Evolutionary conservation across 2,888 invertebrate species (phyloP).

Genomic region (Pheosia gnoma): DNA sequence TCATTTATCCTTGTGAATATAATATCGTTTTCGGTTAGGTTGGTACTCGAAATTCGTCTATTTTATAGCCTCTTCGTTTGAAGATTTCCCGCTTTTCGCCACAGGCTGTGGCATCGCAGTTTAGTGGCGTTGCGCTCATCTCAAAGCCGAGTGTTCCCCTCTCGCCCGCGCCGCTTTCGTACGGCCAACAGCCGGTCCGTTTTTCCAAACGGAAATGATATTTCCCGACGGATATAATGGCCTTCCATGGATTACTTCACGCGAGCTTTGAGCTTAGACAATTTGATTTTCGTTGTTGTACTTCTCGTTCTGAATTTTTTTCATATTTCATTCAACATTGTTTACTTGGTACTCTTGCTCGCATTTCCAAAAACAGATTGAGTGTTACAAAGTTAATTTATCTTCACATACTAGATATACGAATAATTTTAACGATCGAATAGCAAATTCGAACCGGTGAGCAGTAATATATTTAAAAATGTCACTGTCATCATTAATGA

Average conservation of each 20-base stretch:
- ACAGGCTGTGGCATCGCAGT: not conserved
- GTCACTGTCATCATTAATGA: too few species aligned
- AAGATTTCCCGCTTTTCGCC: not conserved
- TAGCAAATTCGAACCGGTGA: too few species aligned
- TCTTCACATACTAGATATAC: too few species aligned
- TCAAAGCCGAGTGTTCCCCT: slow-evolving; percentile 36
- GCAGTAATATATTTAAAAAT: too few species aligned
- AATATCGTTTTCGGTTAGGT: too few species aligned
- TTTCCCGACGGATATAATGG: slow-evolving; percentile 78
- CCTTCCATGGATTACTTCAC: slow-evolving; percentile 72
- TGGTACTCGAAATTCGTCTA: not conserved
- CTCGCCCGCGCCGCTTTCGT: slow-evolving; percentile 50
- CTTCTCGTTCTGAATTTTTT: not conserved
- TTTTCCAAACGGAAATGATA: slow-evolving; percentile 77
- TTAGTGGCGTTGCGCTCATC: slow-evolving; percentile 20
- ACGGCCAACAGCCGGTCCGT: slow-evolving; percentile 59
- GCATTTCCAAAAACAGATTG: too few species aligned
- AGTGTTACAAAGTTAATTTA: too few species aligned
- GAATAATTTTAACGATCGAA: too few species aligned
- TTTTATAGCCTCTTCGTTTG: not conserved
- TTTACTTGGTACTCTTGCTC: too few species aligned
- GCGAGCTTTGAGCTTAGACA: slow-evolving; percentile 60
- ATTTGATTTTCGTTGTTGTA: not conserved
- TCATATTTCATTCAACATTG: not conserved
- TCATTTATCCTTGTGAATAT: too few species aligned